Percentiles rank a stretch among this genome's conserved stretches.
Conservation (phyloP, 2,888 invertebrate species). For the Gryllus longicercus region DNA sequence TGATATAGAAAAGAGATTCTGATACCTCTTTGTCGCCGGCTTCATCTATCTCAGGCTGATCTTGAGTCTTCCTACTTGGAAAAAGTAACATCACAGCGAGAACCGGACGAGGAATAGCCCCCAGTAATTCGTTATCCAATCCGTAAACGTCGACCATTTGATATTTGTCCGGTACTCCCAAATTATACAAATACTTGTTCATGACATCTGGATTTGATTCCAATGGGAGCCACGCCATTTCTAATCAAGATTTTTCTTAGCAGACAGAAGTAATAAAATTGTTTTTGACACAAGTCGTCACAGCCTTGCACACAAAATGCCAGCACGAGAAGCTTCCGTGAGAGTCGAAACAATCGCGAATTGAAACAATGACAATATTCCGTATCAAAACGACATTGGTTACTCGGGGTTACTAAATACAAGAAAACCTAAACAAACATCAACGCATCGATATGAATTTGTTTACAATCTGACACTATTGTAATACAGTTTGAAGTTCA, state of each 20-base stretch:
- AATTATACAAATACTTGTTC: slow-evolving; percentile 65
- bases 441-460: too few relatives aligned
- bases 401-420: too few relatives aligned
- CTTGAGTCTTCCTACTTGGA: slow-evolving; percentile 63
- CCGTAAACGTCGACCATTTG: slow-evolving; percentile 90
- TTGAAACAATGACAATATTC: too few relatives aligned
- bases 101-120: slow-evolving; percentile 83
- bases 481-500: too few relatives aligned
- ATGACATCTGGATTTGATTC: slow-evolving; percentile 20
- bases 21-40: slow-evolving; percentile 64
- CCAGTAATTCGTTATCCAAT: slow-evolving; percentile 80
- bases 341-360: too few relatives aligned
- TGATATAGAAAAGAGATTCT: slow-evolving; percentile 77
- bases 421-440: too few relatives aligned
- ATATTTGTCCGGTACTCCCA: slow-evolving; percentile 80
- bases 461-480: too few relatives aligned
- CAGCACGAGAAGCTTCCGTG: too few relatives aligned
- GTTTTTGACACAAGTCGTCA: too few relatives aligned
- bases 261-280: too few relatives aligned
- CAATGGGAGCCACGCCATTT: slow-evolving; percentile 17
- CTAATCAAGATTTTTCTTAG: not conserved
- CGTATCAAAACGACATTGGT: too few relatives aligned
- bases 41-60: slow-evolving; percentile 58
- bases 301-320: too few relatives aligned
- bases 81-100: slow-evolving; percentile 83